Conservation (phyloP, 1,140 invertebrate species). For the Odontomachus brunneus region DNA sequence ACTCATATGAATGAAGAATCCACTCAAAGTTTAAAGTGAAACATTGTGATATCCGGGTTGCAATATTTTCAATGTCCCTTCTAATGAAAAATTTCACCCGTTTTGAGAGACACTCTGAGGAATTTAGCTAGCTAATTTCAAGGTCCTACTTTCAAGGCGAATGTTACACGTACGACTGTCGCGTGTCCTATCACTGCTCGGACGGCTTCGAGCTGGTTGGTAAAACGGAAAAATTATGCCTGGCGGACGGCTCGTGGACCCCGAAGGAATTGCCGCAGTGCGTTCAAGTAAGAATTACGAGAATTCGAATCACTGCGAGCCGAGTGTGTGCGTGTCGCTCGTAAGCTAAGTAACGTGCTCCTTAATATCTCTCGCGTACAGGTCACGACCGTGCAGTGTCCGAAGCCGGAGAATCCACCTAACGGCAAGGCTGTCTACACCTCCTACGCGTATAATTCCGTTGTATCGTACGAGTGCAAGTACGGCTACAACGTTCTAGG, state of each 20-base stretch:
- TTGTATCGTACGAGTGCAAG: conserved; percentile 96
- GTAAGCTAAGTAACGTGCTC: background rate
- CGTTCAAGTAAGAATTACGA: conserved; percentile 88
- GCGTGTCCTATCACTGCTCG: conserved; percentile 96
- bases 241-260: conserved; percentile 94
- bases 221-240: conserved; percentile 92
- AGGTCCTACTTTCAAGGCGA: conserved; percentile 87
- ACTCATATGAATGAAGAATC: too few relatives aligned
- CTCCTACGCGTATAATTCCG: conserved; percentile 96
- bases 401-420: conserved; percentile 93
- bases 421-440: conserved; percentile 96
- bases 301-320: background rate
- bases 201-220: conserved; percentile 97
- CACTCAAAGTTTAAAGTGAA: too few relatives aligned
- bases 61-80: too few relatives aligned
- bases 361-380: conserved; percentile 63
- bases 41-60: too few relatives aligned
- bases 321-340: background rate
- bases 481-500: conserved; percentile 96
- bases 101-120: too few relatives aligned
- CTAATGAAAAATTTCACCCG: too few relatives aligned
- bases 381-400: conserved; percentile 95
- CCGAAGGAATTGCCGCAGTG: conserved; percentile 96
- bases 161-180: conserved; percentile 96
- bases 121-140: too few relatives aligned